Evolutionary conservation across 2,797 vertebrate genomes (phyloP).

Genomic region (Neosilurus mollespiculum): DNA sequence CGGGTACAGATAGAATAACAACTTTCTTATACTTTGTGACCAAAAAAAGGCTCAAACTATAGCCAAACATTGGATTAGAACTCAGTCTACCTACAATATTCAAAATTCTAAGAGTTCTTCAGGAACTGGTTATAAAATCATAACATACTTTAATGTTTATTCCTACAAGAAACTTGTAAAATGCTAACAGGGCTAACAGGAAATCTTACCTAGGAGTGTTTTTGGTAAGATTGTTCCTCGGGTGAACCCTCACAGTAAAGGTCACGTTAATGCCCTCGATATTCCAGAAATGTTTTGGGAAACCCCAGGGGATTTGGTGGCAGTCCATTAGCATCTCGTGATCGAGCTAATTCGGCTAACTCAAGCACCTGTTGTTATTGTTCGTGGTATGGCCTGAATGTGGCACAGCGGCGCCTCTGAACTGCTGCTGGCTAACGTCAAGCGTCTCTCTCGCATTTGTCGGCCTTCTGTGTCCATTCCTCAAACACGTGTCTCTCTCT

Average conservation of each 20-base stretch:
- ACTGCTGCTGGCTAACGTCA: conserved; percentile 27
- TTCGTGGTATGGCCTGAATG: conserved; percentile 53
- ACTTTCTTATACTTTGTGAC: neutral
- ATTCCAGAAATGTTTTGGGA: neutral
- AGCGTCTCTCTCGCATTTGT: neutral
- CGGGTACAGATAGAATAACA: neutral
- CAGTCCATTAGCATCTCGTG: neutral
- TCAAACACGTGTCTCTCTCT: neutral
- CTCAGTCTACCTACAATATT: neutral
- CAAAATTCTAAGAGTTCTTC: neutral
- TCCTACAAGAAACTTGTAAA: neutral
- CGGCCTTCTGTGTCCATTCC: conserved; percentile 14
- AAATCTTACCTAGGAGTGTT: neutral
- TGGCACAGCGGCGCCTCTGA: conserved; percentile 47
- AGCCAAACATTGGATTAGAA: neutral
- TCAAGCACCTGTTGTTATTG: conserved; percentile 46
- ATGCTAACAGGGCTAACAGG: neutral
- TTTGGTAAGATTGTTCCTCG: neutral
- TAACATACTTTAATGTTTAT: neutral
- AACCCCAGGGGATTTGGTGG: neutral
- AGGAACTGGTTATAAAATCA: neutral
- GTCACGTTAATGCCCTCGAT: neutral
- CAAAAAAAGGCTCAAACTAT: neutral
- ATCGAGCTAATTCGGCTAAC: conserved; percentile 48
- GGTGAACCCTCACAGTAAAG: neutral